Evolutionary conservation across 2,888 invertebrate species (phyloP).

Genomic region (Tineola bisselliella): DNA sequence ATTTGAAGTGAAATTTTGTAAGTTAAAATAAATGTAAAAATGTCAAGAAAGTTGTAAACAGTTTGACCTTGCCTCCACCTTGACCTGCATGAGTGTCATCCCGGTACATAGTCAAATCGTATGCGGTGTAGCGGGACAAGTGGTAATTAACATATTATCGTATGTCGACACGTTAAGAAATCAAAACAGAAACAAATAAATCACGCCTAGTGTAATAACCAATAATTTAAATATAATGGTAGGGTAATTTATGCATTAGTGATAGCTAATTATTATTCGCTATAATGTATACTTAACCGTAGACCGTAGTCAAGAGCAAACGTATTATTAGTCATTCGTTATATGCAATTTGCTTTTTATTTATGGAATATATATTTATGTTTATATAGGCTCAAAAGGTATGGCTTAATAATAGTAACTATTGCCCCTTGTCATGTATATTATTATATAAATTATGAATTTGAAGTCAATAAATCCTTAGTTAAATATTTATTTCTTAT

Average conservation of each 20-base stretch:
- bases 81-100: constrained; percentile 23
- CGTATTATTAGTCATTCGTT: not conserved
- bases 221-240: not conserved
- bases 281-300: not conserved
- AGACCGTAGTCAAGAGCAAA: not conserved
- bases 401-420: too few species aligned
- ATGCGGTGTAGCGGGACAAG: constrained; percentile 26
- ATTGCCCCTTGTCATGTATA: too few species aligned
- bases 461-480: too few species aligned
- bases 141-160: constrained; percentile 15
- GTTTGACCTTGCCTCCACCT: constrained; percentile 43
- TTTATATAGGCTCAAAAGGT: not conserved
- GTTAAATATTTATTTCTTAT: too few species aligned
- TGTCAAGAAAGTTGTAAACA: constrained; percentile 34
- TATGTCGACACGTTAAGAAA: not conserved
- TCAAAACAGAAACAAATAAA: not conserved
- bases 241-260: not conserved
- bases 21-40: not conserved
- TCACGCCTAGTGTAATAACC: not conserved
- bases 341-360: not conserved
- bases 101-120: constrained; percentile 20
- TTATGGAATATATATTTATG: not conserved
- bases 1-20: not conserved
- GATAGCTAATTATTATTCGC: not conserved
- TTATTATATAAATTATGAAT: too few species aligned